Evolutionary conservation across 1,140 invertebrate genomes (phyloP).

Genomic region (Paracyclopina nana): DNA sequence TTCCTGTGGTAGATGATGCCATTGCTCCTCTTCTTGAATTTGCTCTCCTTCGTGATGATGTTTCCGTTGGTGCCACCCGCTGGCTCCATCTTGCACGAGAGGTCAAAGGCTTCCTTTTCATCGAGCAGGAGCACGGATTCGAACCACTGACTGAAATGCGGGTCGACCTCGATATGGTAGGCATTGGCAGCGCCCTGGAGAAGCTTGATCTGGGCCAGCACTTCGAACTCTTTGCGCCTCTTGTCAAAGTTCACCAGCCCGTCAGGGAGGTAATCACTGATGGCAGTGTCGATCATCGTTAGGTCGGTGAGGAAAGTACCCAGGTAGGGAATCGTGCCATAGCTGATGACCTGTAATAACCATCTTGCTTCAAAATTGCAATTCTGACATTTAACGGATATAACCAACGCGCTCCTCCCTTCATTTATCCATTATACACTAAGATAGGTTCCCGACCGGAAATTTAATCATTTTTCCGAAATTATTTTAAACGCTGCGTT

Average conservation of each 20-base stretch:
- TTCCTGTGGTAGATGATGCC: constrained; percentile 40
- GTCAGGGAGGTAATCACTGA: constrained; percentile 60
- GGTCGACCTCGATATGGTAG: constrained; percentile 64
- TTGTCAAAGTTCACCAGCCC: constrained; percentile 97
- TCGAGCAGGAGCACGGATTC: constrained; percentile 66
- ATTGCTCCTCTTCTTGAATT: constrained; percentile 13
- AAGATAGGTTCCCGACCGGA: too few species aligned
- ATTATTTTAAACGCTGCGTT: too few species aligned
- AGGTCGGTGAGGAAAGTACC: constrained; percentile 95
- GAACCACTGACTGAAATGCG: constrained; percentile 77
- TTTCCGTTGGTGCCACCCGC: constrained; percentile 14
- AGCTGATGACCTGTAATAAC: constrained; percentile 28
- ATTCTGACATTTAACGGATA: too few species aligned
- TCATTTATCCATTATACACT: too few species aligned
- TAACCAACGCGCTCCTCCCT: too few species aligned
- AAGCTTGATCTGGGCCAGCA: constrained; percentile 85
- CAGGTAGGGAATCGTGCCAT: constrained; percentile 93
- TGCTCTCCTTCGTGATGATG: constrained; percentile 19
- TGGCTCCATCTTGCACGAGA: constrained; percentile 76
- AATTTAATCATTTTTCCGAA: too few species aligned
- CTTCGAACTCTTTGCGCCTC: constrained; percentile 92
- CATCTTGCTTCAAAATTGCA: too few species aligned
- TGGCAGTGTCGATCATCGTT: constrained; percentile 95
- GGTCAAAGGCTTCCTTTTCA: constrained; percentile 69
- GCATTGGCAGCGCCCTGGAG: constrained; percentile 93